Percentiles rank a stretch among this genome's conserved stretches.
Conservation (phyloP, 2,888 invertebrate species). For the Blastobasis lacticolella region DNA sequence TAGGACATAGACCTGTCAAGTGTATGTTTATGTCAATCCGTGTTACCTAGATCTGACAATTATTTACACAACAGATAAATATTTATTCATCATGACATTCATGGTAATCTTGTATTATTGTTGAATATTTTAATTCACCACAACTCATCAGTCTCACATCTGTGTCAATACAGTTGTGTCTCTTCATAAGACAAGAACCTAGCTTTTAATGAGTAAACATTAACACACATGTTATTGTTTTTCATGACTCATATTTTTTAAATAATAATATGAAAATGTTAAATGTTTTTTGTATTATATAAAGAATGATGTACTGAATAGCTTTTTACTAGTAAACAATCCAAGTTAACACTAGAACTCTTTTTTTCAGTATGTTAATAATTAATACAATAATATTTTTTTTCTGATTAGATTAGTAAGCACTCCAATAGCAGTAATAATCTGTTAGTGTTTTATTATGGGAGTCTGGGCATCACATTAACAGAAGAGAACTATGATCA, state of each 20-base stretch:
- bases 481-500: no score
- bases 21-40: no score
- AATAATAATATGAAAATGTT: conserved; percentile 3
- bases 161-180: conserved; percentile 18
- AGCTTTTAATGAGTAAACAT: conserved; percentile 7
- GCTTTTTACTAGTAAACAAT: no score
- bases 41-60: not conserved
- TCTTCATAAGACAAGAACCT: conserved; percentile 4
- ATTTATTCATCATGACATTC: conserved; percentile 9
- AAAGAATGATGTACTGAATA: not conserved
- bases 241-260: conserved; percentile 18
- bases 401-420: no score
- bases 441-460: no score
- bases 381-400: no score
- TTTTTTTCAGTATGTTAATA: no score
- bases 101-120: conserved; percentile 14
- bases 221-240: conserved; percentile 2
- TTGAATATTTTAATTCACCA: conserved; percentile 13
- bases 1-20: no score
- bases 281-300: not conserved
- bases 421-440: no score
- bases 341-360: no score
- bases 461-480: no score
- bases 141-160: conserved; percentile 7
- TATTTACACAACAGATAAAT: conserved; percentile 1